These are phyloP conservation scores for Sebastolobus alascanus DNA, from an alignment of 2,797 vertebrate genomes.

Conservation along the genomic window DNA sequence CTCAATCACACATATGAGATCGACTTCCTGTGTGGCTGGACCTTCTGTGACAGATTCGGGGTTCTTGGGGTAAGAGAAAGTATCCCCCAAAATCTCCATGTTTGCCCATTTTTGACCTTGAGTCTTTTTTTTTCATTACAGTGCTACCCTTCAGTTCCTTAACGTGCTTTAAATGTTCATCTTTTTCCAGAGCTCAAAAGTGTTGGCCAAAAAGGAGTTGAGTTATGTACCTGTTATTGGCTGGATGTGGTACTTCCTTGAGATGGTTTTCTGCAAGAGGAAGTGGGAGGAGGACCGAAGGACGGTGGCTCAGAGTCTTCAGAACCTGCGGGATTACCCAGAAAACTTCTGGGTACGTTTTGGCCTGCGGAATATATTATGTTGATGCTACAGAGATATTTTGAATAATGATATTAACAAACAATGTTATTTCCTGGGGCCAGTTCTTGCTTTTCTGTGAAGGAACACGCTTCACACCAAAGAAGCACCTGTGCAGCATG, in stretches of 20 bases:
- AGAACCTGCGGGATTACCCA: slow-evolving; percentile 92
- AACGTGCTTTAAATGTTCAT: not conserved
- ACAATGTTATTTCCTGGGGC: slow-evolving; percentile 13
- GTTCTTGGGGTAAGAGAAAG: slow-evolving; percentile 92
- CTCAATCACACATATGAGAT: slow-evolving; percentile 98
- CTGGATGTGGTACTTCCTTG: slow-evolving; percentile 99
- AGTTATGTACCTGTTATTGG: slow-evolving; percentile 94
- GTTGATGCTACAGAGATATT: not conserved
- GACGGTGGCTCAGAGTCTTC: slow-evolving; percentile 88
- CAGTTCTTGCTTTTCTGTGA: slow-evolving; percentile 98
- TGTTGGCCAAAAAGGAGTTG: slow-evolving; percentile 95
- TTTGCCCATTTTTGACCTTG: not conserved
- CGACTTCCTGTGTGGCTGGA: slow-evolving; percentile 98
- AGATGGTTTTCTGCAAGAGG: slow-evolving; percentile 97
- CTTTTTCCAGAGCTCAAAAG: slow-evolving; percentile 92
- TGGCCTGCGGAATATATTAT: not conserved
- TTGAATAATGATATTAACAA: not conserved
- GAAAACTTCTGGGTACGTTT: slow-evolving; percentile 92
- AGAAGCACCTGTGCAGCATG: slow-evolving; percentile 97
- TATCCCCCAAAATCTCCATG: not conserved
- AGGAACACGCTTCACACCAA: slow-evolving; percentile 95
- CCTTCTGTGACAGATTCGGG: slow-evolving; percentile 94
- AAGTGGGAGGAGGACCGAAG: slow-evolving; percentile 96
- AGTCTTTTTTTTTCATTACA: not conserved
- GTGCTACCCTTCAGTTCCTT: not conserved